These are phyloP conservation scores for Macrosiphum euphorbiae DNA, from an alignment of 2,888 invertebrate species.

Conservation along the genomic window DNA sequence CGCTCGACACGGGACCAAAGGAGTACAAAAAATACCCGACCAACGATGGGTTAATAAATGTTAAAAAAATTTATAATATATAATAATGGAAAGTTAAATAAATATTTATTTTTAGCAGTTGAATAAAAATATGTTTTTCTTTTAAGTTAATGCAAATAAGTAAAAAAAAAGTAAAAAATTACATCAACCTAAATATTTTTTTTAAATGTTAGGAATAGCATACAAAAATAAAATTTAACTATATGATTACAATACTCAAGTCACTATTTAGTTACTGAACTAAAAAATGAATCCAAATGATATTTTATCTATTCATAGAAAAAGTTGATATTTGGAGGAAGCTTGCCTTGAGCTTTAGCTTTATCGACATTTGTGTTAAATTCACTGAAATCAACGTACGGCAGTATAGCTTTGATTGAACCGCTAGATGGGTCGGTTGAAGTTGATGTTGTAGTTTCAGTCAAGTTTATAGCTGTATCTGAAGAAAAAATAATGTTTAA, in stretches of 20 bases:
- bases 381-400: slow-evolving; percentile 88
- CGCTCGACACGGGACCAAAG: no score
- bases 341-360: slow-evolving; percentile 77
- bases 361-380: slow-evolving; percentile 82
- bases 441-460: slow-evolving; percentile 54
- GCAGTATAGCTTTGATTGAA: slow-evolving; percentile 75
- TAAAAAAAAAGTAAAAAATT: background rate
- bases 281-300: background rate
- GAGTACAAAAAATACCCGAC: no score
- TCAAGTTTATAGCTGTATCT: slow-evolving; percentile 52
- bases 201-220: background rate
- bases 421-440: slow-evolving; percentile 55
- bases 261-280: background rate
- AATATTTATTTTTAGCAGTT: background rate
- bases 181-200: background rate
- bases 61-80: background rate
- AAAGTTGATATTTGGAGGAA: slow-evolving; percentile 77
- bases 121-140: background rate
- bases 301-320: slow-evolving; percentile 66
- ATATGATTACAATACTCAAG: background rate
- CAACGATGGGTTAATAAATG: background rate
- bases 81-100: background rate
- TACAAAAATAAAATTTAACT: background rate
- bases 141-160: background rate
- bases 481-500: background rate